These are phyloP conservation scores for Agapostemon virescens DNA, from an alignment of 2,888 invertebrate genomes.

Conservation along the genomic window DNA sequence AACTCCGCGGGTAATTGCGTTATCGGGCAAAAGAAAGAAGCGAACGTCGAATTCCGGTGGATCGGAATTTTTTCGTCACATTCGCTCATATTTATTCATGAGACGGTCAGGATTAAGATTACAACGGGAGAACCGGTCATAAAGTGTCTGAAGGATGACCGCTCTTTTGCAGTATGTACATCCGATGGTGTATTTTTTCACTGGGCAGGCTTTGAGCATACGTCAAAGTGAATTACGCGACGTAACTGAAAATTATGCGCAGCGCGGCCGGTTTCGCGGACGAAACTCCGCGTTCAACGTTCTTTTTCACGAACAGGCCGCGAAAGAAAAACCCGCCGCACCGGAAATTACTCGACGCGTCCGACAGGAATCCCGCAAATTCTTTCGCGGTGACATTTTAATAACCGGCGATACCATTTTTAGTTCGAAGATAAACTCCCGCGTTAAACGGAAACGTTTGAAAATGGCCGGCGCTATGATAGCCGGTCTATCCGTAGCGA, in stretches of 20 bases:
- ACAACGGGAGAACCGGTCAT: not conserved
- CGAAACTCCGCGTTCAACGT: not conserved
- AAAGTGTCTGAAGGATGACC: not conserved
- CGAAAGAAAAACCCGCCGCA: constrained; percentile 6
- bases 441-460: not conserved
- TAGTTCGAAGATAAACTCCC: not conserved
- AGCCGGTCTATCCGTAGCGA: not conserved
- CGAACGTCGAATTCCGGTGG: not conserved
- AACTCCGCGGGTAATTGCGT: not conserved
- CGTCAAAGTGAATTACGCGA: constrained; percentile 35
- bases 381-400: constrained; percentile 20
- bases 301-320: not conserved
- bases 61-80: not conserved
- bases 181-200: constrained; percentile 17
- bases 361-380: constrained; percentile 18
- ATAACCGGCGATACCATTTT: constrained; percentile 7
- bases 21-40: not conserved
- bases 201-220: constrained; percentile 10
- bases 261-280: not conserved
- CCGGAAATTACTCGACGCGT: constrained; percentile 16
- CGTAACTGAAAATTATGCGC: constrained; percentile 33
- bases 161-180: not conserved
- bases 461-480: not conserved
- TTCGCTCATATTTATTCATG: not conserved
- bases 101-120: not conserved